These are phyloP conservation scores for Xylophagus ater DNA, from an alignment of 2,888 invertebrate species.

Conservation along the genomic window DNA sequence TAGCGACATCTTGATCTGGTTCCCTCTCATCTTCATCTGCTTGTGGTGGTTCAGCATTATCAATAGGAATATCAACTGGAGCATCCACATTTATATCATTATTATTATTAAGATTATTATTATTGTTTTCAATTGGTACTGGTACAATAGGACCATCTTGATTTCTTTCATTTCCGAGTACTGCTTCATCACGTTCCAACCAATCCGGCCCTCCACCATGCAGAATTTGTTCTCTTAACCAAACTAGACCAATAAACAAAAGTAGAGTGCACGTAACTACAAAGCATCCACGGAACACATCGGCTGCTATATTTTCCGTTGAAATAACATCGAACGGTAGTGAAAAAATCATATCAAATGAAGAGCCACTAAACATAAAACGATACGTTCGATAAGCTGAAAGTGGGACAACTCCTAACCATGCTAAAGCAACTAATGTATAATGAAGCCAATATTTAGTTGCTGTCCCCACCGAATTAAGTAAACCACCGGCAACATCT, in stretches of 20 bases:
- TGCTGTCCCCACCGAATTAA: constrained; percentile 81
- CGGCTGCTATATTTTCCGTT: constrained; percentile 82
- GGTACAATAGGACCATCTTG: constrained; percentile 12
- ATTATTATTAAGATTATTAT: constrained; percentile 14
- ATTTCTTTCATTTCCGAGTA: constrained; percentile 16
- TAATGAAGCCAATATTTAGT: constrained; percentile 97
- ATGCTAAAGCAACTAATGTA: constrained; percentile 90
- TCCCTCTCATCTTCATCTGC: constrained; percentile 37
- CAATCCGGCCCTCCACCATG: constrained; percentile 97
- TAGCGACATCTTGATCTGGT: constrained; percentile 39
- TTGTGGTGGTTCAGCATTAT: constrained; percentile 31
- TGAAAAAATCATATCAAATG: constrained; percentile 68
- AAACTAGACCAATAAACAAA: constrained; percentile 92
- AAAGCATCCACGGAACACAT: constrained; percentile 92
- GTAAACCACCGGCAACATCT: constrained; percentile 83
- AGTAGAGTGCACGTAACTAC: constrained; percentile 93
- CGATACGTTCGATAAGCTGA: constrained; percentile 94
- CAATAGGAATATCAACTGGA: constrained; percentile 29
- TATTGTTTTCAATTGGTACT: constrained; percentile 14
- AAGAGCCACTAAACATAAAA: constrained; percentile 81
- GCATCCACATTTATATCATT: constrained; percentile 24
- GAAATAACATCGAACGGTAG: constrained; percentile 87
- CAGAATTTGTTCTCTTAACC: constrained; percentile 95
- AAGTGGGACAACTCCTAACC: constrained; percentile 93
- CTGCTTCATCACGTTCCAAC: constrained; percentile 45